Evolutionary conservation across 2,113 vertebrate species (phyloP).

Genomic region (Thermophis baileyi): DNA sequence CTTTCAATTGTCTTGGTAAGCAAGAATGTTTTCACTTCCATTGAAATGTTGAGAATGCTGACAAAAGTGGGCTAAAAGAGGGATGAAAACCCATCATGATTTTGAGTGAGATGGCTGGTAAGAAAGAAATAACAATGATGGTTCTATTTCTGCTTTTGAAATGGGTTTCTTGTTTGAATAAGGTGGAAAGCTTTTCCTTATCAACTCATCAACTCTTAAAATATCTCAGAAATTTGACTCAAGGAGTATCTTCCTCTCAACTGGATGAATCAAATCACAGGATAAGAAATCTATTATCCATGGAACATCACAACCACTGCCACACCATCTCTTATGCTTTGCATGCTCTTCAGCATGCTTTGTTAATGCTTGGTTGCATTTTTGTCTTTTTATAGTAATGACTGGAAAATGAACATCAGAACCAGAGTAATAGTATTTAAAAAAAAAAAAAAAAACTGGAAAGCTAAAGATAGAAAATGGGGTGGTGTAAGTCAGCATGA

Average conservation of each 20-base stretch:
- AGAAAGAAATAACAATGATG: not conserved
- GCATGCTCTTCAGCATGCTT: not conserved
- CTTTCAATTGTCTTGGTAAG: slow-evolving; percentile 16
- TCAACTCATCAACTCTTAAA: not conserved
- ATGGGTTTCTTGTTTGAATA: not conserved
- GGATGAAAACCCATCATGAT: not conserved
- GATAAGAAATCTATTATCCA: not conserved
- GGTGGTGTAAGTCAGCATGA: not conserved
- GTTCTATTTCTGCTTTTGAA: not conserved
- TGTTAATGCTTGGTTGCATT: not conserved
- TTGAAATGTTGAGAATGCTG: not conserved
- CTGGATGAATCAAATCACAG: not conserved
- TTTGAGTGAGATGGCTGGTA: not conserved
- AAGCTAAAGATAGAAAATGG: not conserved
- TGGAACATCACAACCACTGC: not conserved
- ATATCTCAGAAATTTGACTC: not conserved
- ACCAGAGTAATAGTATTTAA: not conserved
- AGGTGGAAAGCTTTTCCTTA: not conserved
- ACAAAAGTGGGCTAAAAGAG: slow-evolving; percentile 5
- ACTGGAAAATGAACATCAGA: not conserved
- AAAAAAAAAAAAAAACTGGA: not conserved
- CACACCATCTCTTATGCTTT: not conserved
- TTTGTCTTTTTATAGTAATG: not conserved
- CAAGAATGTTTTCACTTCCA: slow-evolving; percentile 19
- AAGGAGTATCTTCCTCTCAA: not conserved